These are phyloP conservation scores for Phalacrocorax pelagicus DNA, from an alignment of 2,113 vertebrate genomes.

Conservation along the genomic window DNA sequence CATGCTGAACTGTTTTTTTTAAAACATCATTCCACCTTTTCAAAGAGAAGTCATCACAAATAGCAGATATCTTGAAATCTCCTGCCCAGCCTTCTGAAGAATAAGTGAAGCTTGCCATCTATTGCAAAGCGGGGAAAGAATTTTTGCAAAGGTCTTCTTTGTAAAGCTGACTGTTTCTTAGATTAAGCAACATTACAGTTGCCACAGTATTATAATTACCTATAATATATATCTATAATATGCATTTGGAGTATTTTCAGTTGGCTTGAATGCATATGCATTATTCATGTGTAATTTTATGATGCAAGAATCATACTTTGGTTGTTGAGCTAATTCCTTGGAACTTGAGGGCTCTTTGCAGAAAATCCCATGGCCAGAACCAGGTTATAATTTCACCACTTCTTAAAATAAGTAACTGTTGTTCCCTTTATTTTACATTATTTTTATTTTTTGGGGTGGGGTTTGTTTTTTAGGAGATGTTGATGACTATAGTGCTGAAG, in stretches of 20 bases:
- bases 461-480: constrained; percentile 83
- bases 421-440: neutral
- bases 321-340: neutral
- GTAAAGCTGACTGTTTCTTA: neutral
- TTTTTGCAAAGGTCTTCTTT: neutral
- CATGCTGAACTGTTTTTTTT: neutral
- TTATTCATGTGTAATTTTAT: neutral
- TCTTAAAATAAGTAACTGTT: neutral
- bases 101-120: neutral
- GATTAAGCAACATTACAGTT: neutral
- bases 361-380: neutral
- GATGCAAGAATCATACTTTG: neutral
- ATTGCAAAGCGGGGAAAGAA: neutral
- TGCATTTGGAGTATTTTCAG: neutral
- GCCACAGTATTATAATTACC: neutral
- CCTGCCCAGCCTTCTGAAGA: neutral
- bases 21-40: neutral
- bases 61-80: neutral
- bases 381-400: neutral
- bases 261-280: neutral
- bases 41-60: neutral
- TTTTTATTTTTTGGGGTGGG: neutral
- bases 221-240: neutral
- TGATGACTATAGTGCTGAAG: constrained; percentile 87
- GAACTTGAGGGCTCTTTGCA: neutral